Evolutionary conservation across 2,113 vertebrate genomes (phyloP), one percentile per base, ranked within the genome.

Genomic region (Chloroceryle aenea): DNA sequence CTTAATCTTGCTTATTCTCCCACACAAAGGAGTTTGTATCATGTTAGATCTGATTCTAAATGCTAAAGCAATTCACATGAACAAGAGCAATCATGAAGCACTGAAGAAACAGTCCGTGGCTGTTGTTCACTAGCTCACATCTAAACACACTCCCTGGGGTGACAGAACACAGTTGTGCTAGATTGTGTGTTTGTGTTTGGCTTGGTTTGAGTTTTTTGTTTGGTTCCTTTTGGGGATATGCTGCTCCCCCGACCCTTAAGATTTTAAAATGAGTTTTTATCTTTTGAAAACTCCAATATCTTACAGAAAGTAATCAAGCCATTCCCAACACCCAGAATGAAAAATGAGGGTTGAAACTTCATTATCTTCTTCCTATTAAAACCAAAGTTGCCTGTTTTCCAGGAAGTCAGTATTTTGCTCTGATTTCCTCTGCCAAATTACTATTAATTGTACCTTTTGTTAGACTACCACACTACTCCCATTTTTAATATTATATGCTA

Each of bases 1-100:
- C 77, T 93, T 93, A 47, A 95, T 89, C 91, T 85, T 50, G 47
- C 86, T 94, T 64, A 52, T 77, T 88, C 92, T 91, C 82, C 93
- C 90, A 96, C 78, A 74, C 85, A 93, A 72, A 84, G 50, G 80
- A 69, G 78, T 59, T 36, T 67, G 42, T 55, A 86, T 59, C 53
- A 32, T 3, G 26, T 59, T 53, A 91, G 59, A 81, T 58, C 78
- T 5, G 30, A 36, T 20, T 77, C 50, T 27, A 81, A 95, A 62
- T 10, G 72, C 59, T 94, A 52, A 78, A 90, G 68, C 56, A 72
- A 67, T 85, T 63, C 72, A 42, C 68, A 42, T 5, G 68, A 79
- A 67, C 66, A 38, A 26, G 25, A 79, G 45, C 81, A 89, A 66
- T 45, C 62, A 29, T 5, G 22, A 79, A 72, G 80, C 58, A 8